Evolutionary conservation across 2,113 vertebrate species (phyloP), one percentile per base, ranked within the genome.

Genomic region (Camarhynchus parvulus): DNA sequence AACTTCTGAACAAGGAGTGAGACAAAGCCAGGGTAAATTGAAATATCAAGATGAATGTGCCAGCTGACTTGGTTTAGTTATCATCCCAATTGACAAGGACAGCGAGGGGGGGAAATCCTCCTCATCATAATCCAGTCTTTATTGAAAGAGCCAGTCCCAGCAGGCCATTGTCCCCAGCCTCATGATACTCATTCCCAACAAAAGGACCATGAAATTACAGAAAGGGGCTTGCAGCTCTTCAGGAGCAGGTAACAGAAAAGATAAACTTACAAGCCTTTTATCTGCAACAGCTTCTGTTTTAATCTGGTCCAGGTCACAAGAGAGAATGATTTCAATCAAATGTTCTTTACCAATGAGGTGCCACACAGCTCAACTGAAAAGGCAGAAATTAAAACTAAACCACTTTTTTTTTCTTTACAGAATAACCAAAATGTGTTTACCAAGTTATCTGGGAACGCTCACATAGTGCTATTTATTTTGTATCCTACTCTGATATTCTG

Each of bases 131-230:
- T 96, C 93, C 85, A 47, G 33, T 42, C 93, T 95, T 91, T 90
- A 90, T 77, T 95, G 93, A 69, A 92, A 53, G 10, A 79, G 81
- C 75, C 87, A 69, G 44, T 16, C 91, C n/a, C 84, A 96, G 94
- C 78, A 87, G 37, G 84, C n/a, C 63, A 73, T 91, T 92, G 89
- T 76, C 90, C 89, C 55, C 63, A 67, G 75, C 44, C 78, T 83
- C 50, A 55, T n/a, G 70, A 90, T 35, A 56, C 67, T 74, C 21
- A 11, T 70, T 90, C 62, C 47, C 90, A 88, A 95, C 91, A 91
- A 95, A 95, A 94, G 87, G 33, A 80, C 93, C 82, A 62, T 80
- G 84, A 95, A 95, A 95, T 87, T 89, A 91, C 78, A 80, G 59
- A 96, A 83, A 73, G 42, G 62, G 63, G 10, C 56, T 72, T 64